Percentiles rank a stretch among this genome's conserved stretches.
Evolutionary conservation across 2,797 vertebrate species (phyloP).

Genomic region (Mormyrus proboscirostris): DNA sequence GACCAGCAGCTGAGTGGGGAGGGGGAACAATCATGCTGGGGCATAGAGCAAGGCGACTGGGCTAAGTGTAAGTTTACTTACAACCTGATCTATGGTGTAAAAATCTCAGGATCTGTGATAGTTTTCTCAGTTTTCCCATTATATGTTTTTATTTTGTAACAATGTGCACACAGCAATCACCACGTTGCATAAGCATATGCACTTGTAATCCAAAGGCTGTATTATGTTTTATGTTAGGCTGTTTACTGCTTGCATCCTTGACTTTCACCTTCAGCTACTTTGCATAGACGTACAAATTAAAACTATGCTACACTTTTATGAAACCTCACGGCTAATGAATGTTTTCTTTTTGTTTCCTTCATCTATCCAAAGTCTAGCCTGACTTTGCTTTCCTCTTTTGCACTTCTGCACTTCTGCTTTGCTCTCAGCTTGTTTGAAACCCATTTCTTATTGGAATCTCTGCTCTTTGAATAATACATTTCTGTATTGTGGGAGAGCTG

Average conservation of each 20-base stretch:
- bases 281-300: background rate
- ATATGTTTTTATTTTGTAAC: background rate
- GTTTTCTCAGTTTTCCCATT: background rate
- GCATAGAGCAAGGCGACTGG: background rate
- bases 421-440: conserved; percentile 6
- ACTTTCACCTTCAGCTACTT: background rate
- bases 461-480: conserved; percentile 7
- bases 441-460: background rate
- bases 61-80: background rate
- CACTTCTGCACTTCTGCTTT: background rate
- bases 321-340: background rate
- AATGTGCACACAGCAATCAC: background rate
- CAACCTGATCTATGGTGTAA: background rate
- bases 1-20: background rate
- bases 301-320: background rate
- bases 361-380: background rate
- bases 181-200: background rate
- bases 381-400: background rate
- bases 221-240: background rate
- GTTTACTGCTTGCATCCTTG: background rate
- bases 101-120: background rate
- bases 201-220: background rate
- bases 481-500: conserved; percentile 1
- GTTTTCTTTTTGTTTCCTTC: background rate
- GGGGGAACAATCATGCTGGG: background rate